Conservation (phyloP, 2,113 vertebrate genomes). For the Centropus unirufus region DNA sequence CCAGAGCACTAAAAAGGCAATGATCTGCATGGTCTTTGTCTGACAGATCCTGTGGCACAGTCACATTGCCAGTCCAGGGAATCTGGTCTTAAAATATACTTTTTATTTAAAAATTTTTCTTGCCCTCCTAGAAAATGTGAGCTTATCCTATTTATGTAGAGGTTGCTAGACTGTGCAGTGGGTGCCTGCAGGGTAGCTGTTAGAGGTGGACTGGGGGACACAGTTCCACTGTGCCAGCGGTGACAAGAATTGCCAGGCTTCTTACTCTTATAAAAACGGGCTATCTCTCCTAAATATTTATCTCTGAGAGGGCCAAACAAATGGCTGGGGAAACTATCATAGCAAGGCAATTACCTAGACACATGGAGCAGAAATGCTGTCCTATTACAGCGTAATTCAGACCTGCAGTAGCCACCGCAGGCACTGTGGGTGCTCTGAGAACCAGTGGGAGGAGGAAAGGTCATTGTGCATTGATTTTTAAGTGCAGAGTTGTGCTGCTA, state of each 20-base stretch:
- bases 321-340: neutral
- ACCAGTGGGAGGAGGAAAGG: no score
- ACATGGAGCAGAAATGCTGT: neutral
- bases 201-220: no score
- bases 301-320: neutral
- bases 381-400: no score
- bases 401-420: neutral
- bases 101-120: neutral
- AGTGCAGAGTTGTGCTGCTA: neutral
- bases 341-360: neutral
- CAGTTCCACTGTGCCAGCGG: accelerated
- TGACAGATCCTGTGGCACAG: neutral
- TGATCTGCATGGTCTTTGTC: neutral
- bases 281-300: neutral
- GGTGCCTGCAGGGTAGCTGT: accelerated
- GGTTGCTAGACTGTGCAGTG: neutral
- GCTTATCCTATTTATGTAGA: neutral
- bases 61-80: neutral
- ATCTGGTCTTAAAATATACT: neutral
- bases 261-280: neutral
- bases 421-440: neutral
- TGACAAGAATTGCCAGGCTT: neutral
- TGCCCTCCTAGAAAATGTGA: accelerated
- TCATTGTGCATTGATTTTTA: neutral
- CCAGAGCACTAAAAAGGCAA: neutral